Evolutionary conservation across 2,888 invertebrate species (phyloP), one percentile per base, ranked within the genome.

Genomic region (Barypeithes pellucidus): DNA sequence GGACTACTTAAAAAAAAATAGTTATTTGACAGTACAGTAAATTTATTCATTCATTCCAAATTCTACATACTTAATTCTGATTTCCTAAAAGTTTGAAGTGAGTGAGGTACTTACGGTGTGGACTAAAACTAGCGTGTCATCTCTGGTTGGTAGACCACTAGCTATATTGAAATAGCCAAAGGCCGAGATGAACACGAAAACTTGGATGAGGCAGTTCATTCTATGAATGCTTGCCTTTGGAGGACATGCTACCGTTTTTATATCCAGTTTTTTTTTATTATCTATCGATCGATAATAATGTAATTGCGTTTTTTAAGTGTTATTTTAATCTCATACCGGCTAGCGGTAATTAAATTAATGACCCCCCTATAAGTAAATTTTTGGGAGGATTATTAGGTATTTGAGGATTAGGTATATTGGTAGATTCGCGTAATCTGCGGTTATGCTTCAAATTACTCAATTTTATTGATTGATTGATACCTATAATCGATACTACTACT

Each of bases 71-170:
- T n/a, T n/a, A n/a, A n/a, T n/a, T n/a, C n/a, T n/a, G n/a, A n/a
- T n/a, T n/a, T n/a, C n/a, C n/a, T n/a, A n/a, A n/a, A n/a, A n/a
- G n/a, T n/a, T n/a, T n/a, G n/a, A n/a, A n/a, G n/a, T n/a, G n/a
- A n/a, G 33, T 4, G 33, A 39, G 4, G 9, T 54, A 69, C 69
- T 69, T 69, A 69, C 69, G n/a, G 52, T 62, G 41, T 69, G 69
- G 43, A 69, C 69, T 11, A 69, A 24, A 8, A 69, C 14, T 33
- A 69, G 11, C 11, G 62, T 69, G 54, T 69, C 62, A 41, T 63
- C 54, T 54, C 33, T 54, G 7, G 54, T 8, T 33, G 54, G 54
- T 29, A 33, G 14, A 16, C 54, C 33, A 54, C 54, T 54, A 33
- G 54, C 54, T 54, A 29, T 54, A 2, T 54, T 3, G 16, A 54